Conservation (phyloP, 2,797 vertebrate genomes). For the Chromobotia macracanthus region DNA sequence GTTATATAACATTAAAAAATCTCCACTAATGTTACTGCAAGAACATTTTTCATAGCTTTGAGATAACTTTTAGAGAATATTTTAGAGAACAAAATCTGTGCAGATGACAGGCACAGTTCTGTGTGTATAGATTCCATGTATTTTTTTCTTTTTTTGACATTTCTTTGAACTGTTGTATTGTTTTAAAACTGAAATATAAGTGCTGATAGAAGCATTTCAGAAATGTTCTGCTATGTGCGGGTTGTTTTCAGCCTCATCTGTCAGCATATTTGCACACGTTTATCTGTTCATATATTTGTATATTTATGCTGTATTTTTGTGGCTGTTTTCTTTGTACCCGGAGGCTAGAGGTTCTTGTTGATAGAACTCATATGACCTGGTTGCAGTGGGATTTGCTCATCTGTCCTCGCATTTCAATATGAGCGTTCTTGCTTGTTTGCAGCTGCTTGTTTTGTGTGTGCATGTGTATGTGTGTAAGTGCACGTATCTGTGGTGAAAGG, state of each 20-base stretch:
- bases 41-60: no score
- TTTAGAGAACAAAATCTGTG: no score
- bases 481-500: slow-evolving; percentile 7
- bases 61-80: no score
- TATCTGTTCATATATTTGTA: background rate
- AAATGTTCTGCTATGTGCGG: background rate
- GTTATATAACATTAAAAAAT: no score
- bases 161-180: no score
- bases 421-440: slow-evolving; percentile 46
- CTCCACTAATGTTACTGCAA: no score
- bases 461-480: background rate
- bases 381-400: slow-evolving; percentile 22
- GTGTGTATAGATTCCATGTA: no score
- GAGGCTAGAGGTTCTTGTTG: slow-evolving; percentile 28
- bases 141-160: no score
- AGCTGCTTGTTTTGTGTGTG: background rate
- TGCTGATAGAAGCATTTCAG: slow-evolving; percentile 11
- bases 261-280: slow-evolving; percentile 14
- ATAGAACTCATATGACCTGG: slow-evolving; percentile 6
- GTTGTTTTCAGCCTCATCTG: background rate
- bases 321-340: background rate
- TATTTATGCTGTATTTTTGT: background rate
- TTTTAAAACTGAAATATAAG: no score
- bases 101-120: no score
- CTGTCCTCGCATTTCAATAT: slow-evolving; percentile 45